These are phyloP conservation scores for Taurulus bubalis DNA, from an alignment of 2,113 vertebrate genomes.

Conservation along the genomic window DNA sequence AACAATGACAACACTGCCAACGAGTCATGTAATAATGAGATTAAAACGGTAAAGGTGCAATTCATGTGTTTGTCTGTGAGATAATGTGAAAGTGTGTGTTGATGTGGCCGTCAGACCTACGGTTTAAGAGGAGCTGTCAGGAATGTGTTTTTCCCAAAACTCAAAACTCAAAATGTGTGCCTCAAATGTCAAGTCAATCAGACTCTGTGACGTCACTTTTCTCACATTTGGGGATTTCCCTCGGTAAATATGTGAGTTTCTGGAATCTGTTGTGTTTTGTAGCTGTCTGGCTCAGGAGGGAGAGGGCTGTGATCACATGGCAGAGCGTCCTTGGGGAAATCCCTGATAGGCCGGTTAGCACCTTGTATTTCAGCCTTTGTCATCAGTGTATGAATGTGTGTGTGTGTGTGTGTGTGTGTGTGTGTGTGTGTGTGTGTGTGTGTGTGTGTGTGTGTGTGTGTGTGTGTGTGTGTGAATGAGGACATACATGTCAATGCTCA, in stretches of 20 bases:
- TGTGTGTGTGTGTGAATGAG: background rate
- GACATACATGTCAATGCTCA: background rate
- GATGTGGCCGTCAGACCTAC: too few species aligned
- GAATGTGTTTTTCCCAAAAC: too few species aligned
- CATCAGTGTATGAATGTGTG: background rate
- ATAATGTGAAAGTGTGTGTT: too few species aligned
- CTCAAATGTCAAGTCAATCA: too few species aligned
- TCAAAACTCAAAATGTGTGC: too few species aligned
- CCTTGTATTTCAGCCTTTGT: too few species aligned
- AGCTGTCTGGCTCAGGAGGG: too few species aligned
- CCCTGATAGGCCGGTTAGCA: background rate
- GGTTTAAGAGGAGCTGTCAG: too few species aligned
- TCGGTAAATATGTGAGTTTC: background rate
- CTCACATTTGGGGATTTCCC: background rate
- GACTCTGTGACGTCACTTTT: too few species aligned
- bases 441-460: too few species aligned
- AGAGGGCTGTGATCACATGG: background rate
- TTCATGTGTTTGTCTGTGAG: background rate
- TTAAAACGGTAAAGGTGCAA: background rate
- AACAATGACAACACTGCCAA: background rate
- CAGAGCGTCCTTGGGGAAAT: background rate
- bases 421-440: too few species aligned
- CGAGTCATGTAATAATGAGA: background rate
- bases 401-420: too few species aligned
- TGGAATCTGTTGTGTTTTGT: background rate